Evolutionary conservation across 2,113 vertebrate species (phyloP).

Genomic region (Lathamus discolor): DNA sequence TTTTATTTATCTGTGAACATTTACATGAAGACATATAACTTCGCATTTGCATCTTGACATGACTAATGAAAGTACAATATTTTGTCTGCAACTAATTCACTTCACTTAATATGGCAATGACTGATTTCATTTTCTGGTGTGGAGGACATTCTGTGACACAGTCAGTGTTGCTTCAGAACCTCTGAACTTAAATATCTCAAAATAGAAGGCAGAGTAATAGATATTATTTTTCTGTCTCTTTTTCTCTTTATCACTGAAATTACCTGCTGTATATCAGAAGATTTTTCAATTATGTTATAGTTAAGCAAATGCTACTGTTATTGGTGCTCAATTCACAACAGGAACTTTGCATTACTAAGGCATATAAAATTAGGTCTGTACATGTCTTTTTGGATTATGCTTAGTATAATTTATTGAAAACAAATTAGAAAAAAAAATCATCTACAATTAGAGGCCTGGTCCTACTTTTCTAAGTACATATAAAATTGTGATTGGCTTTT

Average conservation of each 20-base stretch:
- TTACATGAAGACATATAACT: slow-evolving; percentile 21
- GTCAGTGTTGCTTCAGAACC: slow-evolving; percentile 2
- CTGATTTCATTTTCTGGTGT: slow-evolving; percentile 37
- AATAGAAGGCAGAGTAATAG: background rate
- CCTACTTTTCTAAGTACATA: background rate
- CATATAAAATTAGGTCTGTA: background rate
- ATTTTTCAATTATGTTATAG: background rate
- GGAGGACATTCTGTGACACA: slow-evolving; percentile 14
- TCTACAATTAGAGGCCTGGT: background rate
- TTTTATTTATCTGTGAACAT: slow-evolving; percentile 25
- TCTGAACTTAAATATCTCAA: slow-evolving; percentile 50
- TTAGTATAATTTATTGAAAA: background rate
- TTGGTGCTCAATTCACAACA: background rate
- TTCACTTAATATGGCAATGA: slow-evolving; percentile 2
- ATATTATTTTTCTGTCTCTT: background rate
- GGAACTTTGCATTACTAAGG: background rate
- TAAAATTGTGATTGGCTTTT: background rate
- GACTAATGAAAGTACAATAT: slow-evolving; percentile 30
- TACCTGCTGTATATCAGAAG: background rate
- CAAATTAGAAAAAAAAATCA: background rate
- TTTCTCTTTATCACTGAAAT: background rate
- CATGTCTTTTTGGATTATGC: background rate
- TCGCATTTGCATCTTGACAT: slow-evolving; percentile 22
- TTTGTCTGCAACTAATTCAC: slow-evolving; percentile 5
- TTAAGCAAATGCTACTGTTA: background rate